phyloP scores from a whole-genome alignment of 1,140 invertebrate species.

The Eupristina koningsbergeri region DNA sequence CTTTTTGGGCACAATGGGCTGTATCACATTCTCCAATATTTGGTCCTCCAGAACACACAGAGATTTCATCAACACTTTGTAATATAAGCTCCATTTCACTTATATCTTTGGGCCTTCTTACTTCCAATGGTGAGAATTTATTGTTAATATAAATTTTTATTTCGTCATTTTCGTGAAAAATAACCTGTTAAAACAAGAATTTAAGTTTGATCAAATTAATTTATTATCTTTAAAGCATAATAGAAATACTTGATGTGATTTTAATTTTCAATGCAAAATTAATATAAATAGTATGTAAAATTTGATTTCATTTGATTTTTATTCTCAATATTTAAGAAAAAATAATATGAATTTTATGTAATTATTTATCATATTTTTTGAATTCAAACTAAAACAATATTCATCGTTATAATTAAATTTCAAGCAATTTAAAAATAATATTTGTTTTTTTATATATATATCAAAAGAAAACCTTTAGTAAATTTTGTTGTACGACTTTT shows the following conservation, averaged over 20 bases:
- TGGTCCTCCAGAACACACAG: constrained; percentile 35
- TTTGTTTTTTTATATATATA: too few relatives aligned
- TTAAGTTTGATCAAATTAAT: too few relatives aligned
- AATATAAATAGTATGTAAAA: background rate
- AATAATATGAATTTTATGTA: too few relatives aligned
- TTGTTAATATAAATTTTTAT: constrained; percentile 48
- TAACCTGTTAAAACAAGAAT: constrained; percentile 29
- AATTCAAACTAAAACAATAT: too few relatives aligned
- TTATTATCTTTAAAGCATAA: background rate
- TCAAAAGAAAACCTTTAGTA: too few relatives aligned
- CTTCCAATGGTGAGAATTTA: constrained; percentile 45
- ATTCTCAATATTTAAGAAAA: too few relatives aligned
- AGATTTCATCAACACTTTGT: constrained; percentile 15
- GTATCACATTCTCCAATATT: constrained; percentile 33
- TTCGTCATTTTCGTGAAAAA: constrained; percentile 43
- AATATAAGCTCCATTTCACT: constrained; percentile 40
- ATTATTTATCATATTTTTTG: too few relatives aligned
- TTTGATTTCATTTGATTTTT: too few relatives aligned
- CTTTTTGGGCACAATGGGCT: constrained; percentile 38
- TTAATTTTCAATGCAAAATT: background rate
- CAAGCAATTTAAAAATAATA: too few relatives aligned
- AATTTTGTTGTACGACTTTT: too few relatives aligned
- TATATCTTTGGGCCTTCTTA: constrained; percentile 26
- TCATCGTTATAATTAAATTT: too few relatives aligned
- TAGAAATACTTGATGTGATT: too few relatives aligned